These are phyloP conservation scores for Synergus gifuensis DNA, from an alignment of 2,888 invertebrate species.

Conservation along the genomic window DNA sequence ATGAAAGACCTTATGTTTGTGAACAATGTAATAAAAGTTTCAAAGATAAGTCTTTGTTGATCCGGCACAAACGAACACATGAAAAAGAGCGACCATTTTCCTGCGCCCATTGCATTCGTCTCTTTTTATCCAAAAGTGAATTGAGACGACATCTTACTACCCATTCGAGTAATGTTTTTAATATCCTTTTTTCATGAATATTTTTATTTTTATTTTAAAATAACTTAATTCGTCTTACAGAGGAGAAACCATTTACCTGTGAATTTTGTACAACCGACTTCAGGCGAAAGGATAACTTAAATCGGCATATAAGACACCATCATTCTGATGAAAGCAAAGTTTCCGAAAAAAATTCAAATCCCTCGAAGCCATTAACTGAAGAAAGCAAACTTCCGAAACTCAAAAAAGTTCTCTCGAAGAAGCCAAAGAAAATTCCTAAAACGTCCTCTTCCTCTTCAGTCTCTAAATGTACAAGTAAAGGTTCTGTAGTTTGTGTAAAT, in stretches of 20 bases:
- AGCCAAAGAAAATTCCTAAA: constrained; percentile 53
- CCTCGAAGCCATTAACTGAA: constrained; percentile 41
- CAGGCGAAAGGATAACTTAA: constrained; percentile 88
- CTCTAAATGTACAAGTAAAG: constrained; percentile 56
- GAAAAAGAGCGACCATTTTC: constrained; percentile 75
- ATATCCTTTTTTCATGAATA: not conserved
- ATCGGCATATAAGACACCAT: constrained; percentile 87
- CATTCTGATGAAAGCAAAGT: constrained; percentile 80
- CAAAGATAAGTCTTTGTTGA: constrained; percentile 72
- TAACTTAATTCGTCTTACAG: constrained; percentile 73
- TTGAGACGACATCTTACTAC: constrained; percentile 75
- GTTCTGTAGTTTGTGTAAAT: constrained; percentile 55
- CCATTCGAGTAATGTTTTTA: constrained; percentile 71
- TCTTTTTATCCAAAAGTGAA: constrained; percentile 77
- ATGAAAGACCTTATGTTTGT: constrained; percentile 73
- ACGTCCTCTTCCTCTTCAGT: not conserved
- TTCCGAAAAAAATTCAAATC: not conserved
- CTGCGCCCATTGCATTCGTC: constrained; percentile 75
- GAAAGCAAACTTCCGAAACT: constrained; percentile 40
- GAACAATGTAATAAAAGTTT: constrained; percentile 74
- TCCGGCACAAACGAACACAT: constrained; percentile 76
- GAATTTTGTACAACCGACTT: constrained; percentile 85
- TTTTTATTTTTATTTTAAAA: not conserved
- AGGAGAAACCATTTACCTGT: constrained; percentile 85
- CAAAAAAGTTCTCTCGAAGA: constrained; percentile 51